These are phyloP conservation scores for Enteromius unitaeniatus DNA, from an alignment of 2,797 vertebrate species.

Conservation along the genomic window DNA sequence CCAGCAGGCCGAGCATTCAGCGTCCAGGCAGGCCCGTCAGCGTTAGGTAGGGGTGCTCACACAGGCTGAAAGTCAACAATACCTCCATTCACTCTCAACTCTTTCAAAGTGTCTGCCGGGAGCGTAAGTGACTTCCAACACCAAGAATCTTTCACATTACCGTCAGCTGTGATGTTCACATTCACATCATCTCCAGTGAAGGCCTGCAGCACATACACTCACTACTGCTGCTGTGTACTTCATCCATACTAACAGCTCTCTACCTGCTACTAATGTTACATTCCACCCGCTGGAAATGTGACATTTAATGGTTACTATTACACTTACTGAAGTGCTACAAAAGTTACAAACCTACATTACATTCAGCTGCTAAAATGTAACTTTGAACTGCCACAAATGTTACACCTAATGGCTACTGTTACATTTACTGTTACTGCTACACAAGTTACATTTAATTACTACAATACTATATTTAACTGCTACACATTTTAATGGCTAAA, in stretches of 20 bases:
- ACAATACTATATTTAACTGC: neutral
- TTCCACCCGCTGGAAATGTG: too few relatives aligned
- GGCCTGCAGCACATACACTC: neutral
- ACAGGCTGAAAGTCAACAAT: neutral
- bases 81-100: neutral
- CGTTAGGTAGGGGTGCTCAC: slow-evolving; percentile 3
- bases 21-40: neutral
- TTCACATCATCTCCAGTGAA: neutral
- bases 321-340: neutral
- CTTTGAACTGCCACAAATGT: neutral
- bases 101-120: neutral
- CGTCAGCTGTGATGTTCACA: slow-evolving; percentile 5
- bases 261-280: too few relatives aligned
- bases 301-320: too few relatives aligned
- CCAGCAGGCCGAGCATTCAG: slow-evolving; percentile 41
- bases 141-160: slow-evolving; percentile 8
- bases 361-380: neutral
- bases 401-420: neutral
- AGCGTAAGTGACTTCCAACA: neutral
- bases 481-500: neutral
- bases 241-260: neutral
- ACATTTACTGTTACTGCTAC: neutral
- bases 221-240: neutral
- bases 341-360: neutral
- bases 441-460: neutral